Evolutionary conservation across 2,888 invertebrate species (phyloP).

Genomic region (Pristionchus mayeri): DNA sequence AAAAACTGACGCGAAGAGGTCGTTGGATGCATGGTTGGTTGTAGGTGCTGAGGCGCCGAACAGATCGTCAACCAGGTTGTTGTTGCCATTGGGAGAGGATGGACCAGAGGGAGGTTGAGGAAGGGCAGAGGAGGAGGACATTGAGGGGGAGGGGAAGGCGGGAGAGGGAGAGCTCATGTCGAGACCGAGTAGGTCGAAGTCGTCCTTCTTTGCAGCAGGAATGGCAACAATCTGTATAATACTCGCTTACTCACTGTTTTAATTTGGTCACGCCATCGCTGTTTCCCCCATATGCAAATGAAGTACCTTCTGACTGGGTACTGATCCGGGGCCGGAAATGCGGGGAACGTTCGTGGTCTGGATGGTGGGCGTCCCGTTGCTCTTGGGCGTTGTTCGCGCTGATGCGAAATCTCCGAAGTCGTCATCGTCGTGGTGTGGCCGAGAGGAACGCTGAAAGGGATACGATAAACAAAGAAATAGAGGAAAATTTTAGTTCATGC

Average conservation of each 20-base stretch:
- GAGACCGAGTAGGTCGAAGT: constrained; percentile 36
- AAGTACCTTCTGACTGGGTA: not conserved
- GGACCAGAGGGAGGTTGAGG: constrained; percentile 45
- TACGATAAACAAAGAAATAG: no score
- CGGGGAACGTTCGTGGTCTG: constrained; percentile 33
- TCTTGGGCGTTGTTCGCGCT: constrained; percentile 52
- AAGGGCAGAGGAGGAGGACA: constrained; percentile 1
- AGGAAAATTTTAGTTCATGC: not conserved
- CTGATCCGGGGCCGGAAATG: not conserved
- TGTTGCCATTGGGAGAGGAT: not conserved
- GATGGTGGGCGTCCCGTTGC: not conserved
- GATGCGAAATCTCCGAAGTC: constrained; percentile 65
- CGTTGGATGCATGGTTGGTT: not conserved
- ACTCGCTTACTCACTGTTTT: no score
- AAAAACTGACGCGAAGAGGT: constrained; percentile 47
- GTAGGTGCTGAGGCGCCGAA: constrained; percentile 1
- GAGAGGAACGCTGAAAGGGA: no score
- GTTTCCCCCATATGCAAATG: no score
- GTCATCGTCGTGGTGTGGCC: constrained; percentile 56
- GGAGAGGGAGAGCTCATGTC: constrained; percentile 26
- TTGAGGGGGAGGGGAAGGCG: not conserved
- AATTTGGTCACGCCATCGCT: no score
- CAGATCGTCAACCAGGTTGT: constrained; percentile 6
- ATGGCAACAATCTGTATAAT: not conserved
- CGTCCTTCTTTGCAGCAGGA: not conserved